Evolutionary conservation across 2,888 invertebrate genomes (phyloP).

Genomic region (Ischnus inquisitorius): DNA sequence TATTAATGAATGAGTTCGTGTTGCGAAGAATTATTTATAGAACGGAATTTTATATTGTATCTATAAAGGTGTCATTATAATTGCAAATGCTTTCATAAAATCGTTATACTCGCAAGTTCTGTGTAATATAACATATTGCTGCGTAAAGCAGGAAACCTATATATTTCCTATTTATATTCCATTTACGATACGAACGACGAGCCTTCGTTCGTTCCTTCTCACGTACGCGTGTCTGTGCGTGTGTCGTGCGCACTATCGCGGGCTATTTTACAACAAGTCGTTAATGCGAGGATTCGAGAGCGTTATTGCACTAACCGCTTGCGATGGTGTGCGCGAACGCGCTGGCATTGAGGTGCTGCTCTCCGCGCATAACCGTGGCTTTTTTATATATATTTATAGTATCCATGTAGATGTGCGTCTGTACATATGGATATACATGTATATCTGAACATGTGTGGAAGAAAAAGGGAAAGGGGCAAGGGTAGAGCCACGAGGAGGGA

Average conservation of each 20-base stretch:
- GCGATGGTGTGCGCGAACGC: conserved; percentile 18
- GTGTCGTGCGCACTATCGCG: background rate
- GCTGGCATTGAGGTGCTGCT: background rate
- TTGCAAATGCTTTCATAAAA: conserved; percentile 1
- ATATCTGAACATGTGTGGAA: conserved; percentile 14
- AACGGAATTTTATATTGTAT: background rate
- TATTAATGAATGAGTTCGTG: background rate
- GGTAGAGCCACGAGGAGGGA: background rate
- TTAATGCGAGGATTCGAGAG: conserved; percentile 54
- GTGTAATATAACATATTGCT: background rate
- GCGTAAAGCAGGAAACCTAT: background rate
- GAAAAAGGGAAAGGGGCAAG: conserved; percentile 1
- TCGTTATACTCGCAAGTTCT: background rate
- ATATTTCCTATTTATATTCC: background rate
- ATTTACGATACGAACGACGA: background rate
- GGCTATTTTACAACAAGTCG: conserved; percentile 59
- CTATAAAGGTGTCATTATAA: background rate
- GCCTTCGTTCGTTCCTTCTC: background rate
- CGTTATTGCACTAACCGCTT: conserved; percentile 49
- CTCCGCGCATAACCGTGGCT: background rate
- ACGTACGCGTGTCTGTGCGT: background rate
- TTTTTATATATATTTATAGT: background rate
- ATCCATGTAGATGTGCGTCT: no score
- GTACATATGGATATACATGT: background rate
- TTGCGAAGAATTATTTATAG: background rate